phyloP scores from a whole-genome alignment of 2,797 vertebrate species.

The Chaunax sp. region DNA sequence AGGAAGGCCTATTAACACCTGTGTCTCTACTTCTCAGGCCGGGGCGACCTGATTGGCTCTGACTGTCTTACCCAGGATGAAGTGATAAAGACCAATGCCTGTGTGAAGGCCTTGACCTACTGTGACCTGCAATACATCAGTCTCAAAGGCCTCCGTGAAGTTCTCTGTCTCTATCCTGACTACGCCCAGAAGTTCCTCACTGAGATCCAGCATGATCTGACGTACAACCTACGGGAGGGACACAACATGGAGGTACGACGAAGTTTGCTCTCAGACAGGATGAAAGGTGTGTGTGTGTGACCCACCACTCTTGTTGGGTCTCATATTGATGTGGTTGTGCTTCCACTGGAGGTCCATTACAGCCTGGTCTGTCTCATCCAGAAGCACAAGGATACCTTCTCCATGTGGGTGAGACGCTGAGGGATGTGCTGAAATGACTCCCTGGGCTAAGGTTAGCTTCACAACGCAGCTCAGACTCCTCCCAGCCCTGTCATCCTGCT shows the following conservation, averaged over 20 bases:
- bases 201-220: conserved; percentile 90
- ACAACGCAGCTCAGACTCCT: no score
- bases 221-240: conserved; percentile 90
- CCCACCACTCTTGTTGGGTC: no score
- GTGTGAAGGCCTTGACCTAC: conserved; percentile 92
- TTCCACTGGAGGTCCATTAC: no score
- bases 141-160: conserved; percentile 88
- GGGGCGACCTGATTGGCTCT: conserved; percentile 91
- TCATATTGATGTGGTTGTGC: no score
- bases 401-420: no score
- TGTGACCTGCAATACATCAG: conserved; percentile 93
- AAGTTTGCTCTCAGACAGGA: no score
- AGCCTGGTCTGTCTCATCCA: no score
- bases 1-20: no score
- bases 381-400: no score
- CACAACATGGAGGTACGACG: conserved; percentile 73
- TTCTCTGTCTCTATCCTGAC: conserved; percentile 89
- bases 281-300: no score
- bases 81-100: conserved; percentile 92
- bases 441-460: no score
- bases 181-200: conserved; percentile 90
- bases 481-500: background rate
- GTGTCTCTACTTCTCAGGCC: conserved; percentile 75
- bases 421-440: no score
- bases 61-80: conserved; percentile 88